A percentile compares a stretch with the other conserved stretches of the same genome.
Conservation (phyloP, 2,888 invertebrate genomes). For the Amiota minor region DNA sequence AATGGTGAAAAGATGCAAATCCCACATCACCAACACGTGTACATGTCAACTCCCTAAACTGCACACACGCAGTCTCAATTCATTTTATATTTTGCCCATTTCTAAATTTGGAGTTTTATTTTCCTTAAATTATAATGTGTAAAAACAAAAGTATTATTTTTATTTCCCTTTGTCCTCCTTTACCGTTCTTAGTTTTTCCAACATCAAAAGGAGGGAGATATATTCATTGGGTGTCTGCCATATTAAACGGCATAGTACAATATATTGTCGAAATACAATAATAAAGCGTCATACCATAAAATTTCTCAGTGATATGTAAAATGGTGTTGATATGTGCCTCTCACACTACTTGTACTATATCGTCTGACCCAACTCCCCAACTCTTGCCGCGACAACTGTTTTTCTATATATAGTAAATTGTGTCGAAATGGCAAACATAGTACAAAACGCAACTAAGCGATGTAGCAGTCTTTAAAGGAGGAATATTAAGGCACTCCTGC, state of each 20-base stretch:
- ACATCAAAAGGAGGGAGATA: neutral
- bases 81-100: too few species aligned
- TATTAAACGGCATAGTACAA: neutral
- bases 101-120: too few species aligned
- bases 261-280: neutral
- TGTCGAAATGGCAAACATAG: constrained; percentile 11
- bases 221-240: neutral
- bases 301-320: constrained; percentile 64
- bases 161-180: constrained; percentile 3
- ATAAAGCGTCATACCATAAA: constrained; percentile 32
- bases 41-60: neutral
- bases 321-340: constrained; percentile 63
- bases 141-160: constrained; percentile 23
- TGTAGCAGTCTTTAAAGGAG: neutral
- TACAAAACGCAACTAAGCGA: constrained; percentile 13
- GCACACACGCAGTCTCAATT: neutral
- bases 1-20: neutral
- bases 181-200: constrained; percentile 7
- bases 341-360: constrained; percentile 13
- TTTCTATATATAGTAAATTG: neutral
- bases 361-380: too few species aligned
- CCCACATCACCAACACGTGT: neutral
- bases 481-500: neutral
- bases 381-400: neutral
- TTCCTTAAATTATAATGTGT: constrained; percentile 7